These are phyloP conservation scores for Drosophila peninsularis DNA, from an alignment of 2,888 invertebrate genomes.

Conservation along the genomic window DNA sequence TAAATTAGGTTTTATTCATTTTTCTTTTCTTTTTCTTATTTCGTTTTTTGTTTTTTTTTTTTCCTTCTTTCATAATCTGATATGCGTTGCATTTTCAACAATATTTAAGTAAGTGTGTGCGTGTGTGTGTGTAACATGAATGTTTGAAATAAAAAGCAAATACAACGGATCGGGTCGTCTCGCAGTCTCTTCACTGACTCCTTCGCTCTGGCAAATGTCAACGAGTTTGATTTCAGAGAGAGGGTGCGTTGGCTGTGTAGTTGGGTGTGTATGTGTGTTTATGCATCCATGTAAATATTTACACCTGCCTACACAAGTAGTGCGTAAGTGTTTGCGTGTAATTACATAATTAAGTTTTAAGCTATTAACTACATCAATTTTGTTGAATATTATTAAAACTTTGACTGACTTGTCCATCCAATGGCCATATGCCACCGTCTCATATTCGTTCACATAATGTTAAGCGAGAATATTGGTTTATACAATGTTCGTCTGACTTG, in stretches of 20 bases:
- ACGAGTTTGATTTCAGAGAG: not conserved
- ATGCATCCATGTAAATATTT: not conserved
- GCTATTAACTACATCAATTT: constrained; percentile 74
- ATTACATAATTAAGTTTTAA: constrained; percentile 51
- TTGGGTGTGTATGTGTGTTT: not conserved
- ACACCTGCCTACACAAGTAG: constrained; percentile 13
- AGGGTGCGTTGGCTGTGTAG: not conserved
- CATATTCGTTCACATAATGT: not conserved
- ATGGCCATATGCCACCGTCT: constrained; percentile 22
- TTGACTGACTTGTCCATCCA: constrained; percentile 17
- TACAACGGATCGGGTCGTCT: constrained; percentile 16
- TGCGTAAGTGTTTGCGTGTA: constrained; percentile 10
- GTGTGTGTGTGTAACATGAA: not conserved
- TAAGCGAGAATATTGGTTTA: not conserved
- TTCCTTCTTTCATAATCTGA: constrained; percentile 38
- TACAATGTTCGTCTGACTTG: not conserved
- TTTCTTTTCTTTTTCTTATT: not conserved
- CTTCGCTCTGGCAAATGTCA: not conserved
- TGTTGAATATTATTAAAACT: constrained; percentile 55
- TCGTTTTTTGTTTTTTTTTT: no score
- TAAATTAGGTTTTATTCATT: constrained; percentile 32
- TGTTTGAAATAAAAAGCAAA: constrained; percentile 17
- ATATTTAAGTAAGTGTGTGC: constrained; percentile 28
- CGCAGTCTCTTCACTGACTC: constrained; percentile 17
- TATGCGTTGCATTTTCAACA: constrained; percentile 75